These are phyloP conservation scores for Salvelinus sp. DNA, from an alignment of 2,113 vertebrate species.

Conservation along the genomic window DNA sequence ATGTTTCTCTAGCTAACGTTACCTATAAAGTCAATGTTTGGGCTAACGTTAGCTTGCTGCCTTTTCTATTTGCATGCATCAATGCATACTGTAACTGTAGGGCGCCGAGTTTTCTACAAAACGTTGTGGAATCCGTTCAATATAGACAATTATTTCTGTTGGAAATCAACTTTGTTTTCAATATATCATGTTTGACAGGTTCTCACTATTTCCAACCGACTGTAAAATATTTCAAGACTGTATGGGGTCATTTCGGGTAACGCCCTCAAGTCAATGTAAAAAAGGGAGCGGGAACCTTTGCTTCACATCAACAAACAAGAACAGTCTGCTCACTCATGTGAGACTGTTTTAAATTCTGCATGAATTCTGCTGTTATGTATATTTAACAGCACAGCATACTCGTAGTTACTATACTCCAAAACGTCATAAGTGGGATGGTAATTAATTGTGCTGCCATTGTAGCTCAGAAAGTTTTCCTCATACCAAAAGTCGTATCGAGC, in stretches of 20 bases:
- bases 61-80: no score
- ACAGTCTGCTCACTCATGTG: no score
- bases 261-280: background rate
- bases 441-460: no score
- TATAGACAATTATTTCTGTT: background rate
- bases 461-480: no score
- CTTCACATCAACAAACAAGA: no score
- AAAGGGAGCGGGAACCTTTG: background rate
- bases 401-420: no score
- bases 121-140: background rate
- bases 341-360: no score
- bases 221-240: slow-evolving; percentile 4
- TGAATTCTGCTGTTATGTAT: no score
- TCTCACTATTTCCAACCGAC: slow-evolving; percentile 14
- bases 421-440: background rate
- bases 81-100: background rate
- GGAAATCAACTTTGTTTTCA: background rate
- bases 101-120: background rate
- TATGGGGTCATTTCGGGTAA: slow-evolving; percentile 5
- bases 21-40: no score
- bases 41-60: no score
- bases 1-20: no score
- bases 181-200: slow-evolving; percentile 15
- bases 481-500: no score
- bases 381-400: background rate